Evolutionary conservation across 1,140 invertebrate genomes (phyloP).

Genomic region (Drosophila nannoptera): DNA sequence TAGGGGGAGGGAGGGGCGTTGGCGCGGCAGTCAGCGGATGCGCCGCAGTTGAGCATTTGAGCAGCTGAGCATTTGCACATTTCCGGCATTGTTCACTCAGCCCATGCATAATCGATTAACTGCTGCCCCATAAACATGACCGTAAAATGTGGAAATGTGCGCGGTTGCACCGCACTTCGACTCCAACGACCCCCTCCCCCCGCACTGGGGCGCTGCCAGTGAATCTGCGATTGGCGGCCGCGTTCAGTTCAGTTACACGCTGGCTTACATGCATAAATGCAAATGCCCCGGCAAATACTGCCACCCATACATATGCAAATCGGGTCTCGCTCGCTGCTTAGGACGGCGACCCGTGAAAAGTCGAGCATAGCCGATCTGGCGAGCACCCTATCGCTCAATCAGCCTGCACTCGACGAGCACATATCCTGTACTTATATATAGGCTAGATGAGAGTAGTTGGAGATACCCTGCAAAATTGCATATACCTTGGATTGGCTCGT

Average conservation of each 20-base stretch:
- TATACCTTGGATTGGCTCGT: too few species aligned
- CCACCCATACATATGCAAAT: slow-evolving; percentile 71
- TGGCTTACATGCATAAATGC: slow-evolving; percentile 68
- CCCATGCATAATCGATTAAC: slow-evolving; percentile 75
- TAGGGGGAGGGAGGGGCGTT: neutral
- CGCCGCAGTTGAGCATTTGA: slow-evolving; percentile 72
- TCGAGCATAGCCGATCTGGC: too few species aligned
- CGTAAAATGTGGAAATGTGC: slow-evolving; percentile 71
- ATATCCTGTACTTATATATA: neutral
- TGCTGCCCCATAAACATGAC: slow-evolving; percentile 74
- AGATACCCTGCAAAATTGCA: too few species aligned
- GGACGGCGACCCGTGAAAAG: neutral
- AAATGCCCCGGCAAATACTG: slow-evolving; percentile 53
- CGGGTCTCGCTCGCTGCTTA: slow-evolving; percentile 45
- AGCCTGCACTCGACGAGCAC: neutral
- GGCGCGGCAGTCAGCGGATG: slow-evolving; percentile 40
- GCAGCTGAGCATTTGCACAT: slow-evolving; percentile 76
- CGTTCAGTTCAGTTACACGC: neutral
- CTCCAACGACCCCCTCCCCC: slow-evolving; percentile 10
- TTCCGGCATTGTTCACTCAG: slow-evolving; percentile 72
- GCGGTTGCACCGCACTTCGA: slow-evolving; percentile 21
- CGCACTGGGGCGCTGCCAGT: neutral
- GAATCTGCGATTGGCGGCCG: neutral
- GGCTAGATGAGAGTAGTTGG: too few species aligned
- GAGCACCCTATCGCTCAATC: neutral